Evolutionary conservation across 2,797 vertebrate genomes (phyloP), one percentile per base, ranked within the genome.

Genomic region (Semaprochilodus insignis): DNA sequence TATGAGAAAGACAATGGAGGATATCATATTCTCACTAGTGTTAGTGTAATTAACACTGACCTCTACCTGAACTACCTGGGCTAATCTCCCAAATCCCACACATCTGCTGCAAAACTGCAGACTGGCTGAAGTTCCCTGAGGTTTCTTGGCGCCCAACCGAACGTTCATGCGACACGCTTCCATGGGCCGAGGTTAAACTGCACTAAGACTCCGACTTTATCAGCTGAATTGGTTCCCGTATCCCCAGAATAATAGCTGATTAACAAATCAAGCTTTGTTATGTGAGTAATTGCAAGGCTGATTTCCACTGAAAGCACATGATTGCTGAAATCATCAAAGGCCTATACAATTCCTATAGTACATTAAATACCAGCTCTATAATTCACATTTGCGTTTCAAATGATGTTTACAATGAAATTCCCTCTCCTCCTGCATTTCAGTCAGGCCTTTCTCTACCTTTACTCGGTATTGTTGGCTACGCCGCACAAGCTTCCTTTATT

Each of bases 381-480:
- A 74, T 69, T 78, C 21, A 85, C 67, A 25, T 51, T n/a, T 77
- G 14, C 17, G 44, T 78, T 59, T 84, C 54, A 60, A 87, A 78
- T 36, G 52, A 0, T 16, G 48, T 59, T 62, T 48, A 48, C 16
- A 77, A 83, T 67, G 0, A 19, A 67, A 73, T 52, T 73, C 44
- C 40, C n/a, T 34, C 21, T 44, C 4, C 6, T 31, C 27, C 27
- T 69, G 54, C 23, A 63, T 51, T 69, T 75, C 57, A 59, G 1
- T 59, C 52, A 57, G 72, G 72, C 21, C 8, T 57, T n/a, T 59
- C 73, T 59, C 31, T 40, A 36, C 55, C 31, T 74, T 59, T 54
- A n/a, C 13, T 6, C 40, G 3, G 63, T 19, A 40, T 66, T 40
- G 21, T 31, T 44, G 40, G 40, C 40, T 44, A 40, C 0, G 21